A percentile compares a stretch with the other conserved stretches of the same genome.
Conservation (phyloP, 2,797 vertebrate genomes). For the Chrosomus eos region DNA sequence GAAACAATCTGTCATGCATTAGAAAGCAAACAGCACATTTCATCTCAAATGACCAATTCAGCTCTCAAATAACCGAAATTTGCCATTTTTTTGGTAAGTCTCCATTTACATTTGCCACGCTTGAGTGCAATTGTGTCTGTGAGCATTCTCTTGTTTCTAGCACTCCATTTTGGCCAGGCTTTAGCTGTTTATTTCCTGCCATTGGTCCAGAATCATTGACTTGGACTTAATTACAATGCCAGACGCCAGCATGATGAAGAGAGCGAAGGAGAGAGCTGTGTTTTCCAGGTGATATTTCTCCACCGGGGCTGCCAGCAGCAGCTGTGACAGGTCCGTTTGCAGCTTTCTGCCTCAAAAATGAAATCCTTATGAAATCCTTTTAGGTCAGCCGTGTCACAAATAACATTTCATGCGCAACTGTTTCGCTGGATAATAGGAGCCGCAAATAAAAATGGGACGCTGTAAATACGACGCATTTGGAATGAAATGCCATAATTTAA, state of each 20-base stretch:
- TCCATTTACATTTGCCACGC: conserved; percentile 43
- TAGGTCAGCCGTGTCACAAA: conserved; percentile 99
- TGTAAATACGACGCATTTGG: conserved; percentile 99
- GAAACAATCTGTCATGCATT: conserved; percentile 83
- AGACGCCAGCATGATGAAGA: conserved; percentile 97
- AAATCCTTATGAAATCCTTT: conserved; percentile 97
- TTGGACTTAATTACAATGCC: conserved; percentile 99
- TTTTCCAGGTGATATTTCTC: conserved; percentile 99
- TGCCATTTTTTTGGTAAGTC: conserved; percentile 20
- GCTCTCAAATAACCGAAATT: conserved; percentile 50
- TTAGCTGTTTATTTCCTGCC: conserved; percentile 98
- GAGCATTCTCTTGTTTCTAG: conserved; percentile 48
- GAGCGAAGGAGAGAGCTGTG: conserved; percentile 92
- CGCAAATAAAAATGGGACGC: conserved; percentile 99
- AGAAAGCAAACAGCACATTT: conserved; percentile 80
- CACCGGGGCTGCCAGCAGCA: conserved; percentile 96
- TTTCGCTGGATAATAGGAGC: conserved; percentile 99
- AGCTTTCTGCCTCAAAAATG: conserved; percentile 72
- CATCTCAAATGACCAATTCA: conserved; percentile 57
- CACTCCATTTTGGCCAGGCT: conserved; percentile 83
- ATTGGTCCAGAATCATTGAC: conserved; percentile 98
- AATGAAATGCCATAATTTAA: conserved; percentile 99
- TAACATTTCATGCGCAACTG: conserved; percentile 99
- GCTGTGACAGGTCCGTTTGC: conserved; percentile 91
- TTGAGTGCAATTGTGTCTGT: conserved; percentile 38